Percentiles rank a stretch among this genome's conserved stretches.
Evolutionary conservation across 2,888 invertebrate genomes (phyloP).

Genomic region (Adineta ricciae): DNA sequence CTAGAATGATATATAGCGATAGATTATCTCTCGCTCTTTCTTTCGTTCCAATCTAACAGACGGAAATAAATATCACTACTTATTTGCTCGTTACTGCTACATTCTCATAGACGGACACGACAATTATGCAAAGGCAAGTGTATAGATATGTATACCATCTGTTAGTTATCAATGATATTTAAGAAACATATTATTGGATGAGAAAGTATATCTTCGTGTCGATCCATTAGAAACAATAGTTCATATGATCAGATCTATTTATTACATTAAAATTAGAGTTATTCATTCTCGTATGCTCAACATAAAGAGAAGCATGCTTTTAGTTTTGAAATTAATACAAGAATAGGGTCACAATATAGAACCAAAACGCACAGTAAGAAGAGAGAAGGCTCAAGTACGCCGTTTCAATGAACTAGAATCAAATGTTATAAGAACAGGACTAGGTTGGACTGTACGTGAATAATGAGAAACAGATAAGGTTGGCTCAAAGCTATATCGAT

Average conservation of each 20-base stretch:
- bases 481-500: neutral
- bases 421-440: slow-evolving; percentile 12
- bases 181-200: neutral
- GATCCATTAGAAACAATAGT: too few species aligned
- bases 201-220: neutral
- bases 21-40: neutral
- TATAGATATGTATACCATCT: too few species aligned
- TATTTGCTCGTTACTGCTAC: neutral
- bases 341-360: neutral
- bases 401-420: slow-evolving; percentile 9
- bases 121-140: neutral
- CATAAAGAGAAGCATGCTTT: neutral
- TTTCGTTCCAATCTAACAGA: neutral
- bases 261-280: neutral
- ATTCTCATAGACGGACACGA: neutral
- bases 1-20: neutral
- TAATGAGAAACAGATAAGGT: neutral
- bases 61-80: neutral
- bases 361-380: neutral
- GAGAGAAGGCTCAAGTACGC: neutral
- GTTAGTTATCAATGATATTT: neutral
- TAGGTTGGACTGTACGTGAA: neutral
- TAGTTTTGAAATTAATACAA: neutral
- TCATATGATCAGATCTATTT: neutral
- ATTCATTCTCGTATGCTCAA: neutral